Evolutionary conservation across 2,113 vertebrate species (phyloP).

Genomic region (Phylloscopus whistleri): DNA sequence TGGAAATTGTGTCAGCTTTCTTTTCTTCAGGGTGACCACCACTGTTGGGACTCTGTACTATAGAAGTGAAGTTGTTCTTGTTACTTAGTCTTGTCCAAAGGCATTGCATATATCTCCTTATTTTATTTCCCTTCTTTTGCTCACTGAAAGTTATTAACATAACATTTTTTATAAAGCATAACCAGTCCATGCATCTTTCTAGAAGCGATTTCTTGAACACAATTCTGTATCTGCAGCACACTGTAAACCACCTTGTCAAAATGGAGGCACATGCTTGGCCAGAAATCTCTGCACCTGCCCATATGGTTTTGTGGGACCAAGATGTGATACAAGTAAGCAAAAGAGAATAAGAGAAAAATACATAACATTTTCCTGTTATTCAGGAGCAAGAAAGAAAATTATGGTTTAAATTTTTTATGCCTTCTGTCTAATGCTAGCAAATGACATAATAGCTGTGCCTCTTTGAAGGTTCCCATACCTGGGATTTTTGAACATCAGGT

Average conservation of each 20-base stretch:
- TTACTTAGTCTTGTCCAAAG: neutral
- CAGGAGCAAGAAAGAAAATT: neutral
- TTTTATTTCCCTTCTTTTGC: neutral
- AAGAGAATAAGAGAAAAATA: neutral
- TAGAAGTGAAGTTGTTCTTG: neutral
- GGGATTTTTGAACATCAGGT: neutral
- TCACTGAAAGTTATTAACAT: neutral
- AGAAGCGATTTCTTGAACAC: neutral
- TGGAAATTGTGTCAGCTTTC: neutral
- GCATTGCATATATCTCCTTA: neutral
- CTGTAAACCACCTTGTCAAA: conserved; percentile 82
- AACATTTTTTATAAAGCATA: neutral
- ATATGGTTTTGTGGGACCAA: conserved; percentile 88
- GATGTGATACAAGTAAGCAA: conserved; percentile 88
- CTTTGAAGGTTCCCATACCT: neutral
- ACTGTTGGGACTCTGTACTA: neutral
- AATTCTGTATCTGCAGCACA: conserved; percentile 68
- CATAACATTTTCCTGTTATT: neutral
- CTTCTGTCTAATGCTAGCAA: neutral
- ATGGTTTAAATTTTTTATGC: neutral
- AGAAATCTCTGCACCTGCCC: conserved; percentile 87
- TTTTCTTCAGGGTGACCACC: neutral
- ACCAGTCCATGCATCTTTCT: neutral
- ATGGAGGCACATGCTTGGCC: conserved; percentile 83
- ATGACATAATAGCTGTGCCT: neutral